A percentile compares a stretch with the other conserved stretches of the same genome.
Conservation (phyloP, 2,888 invertebrate genomes). For the Incurvaria masculella region DNA sequence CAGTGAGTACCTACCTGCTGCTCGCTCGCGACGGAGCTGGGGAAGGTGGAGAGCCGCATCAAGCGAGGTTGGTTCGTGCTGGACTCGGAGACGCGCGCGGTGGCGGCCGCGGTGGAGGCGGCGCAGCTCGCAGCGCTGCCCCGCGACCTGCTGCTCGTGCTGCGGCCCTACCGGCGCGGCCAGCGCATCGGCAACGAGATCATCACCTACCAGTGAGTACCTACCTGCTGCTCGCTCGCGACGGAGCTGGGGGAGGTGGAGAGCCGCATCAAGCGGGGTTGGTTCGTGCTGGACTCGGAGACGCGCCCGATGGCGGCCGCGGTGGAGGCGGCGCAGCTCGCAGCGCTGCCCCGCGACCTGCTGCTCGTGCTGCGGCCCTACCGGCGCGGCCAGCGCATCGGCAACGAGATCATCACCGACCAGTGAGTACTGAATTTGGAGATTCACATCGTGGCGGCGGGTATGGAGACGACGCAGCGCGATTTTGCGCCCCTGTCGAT, state of each 20-base stretch:
- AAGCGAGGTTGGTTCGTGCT: conserved; percentile 93
- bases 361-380: conserved; percentile 85
- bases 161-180: conserved; percentile 77
- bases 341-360: conserved; percentile 78
- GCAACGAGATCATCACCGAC: conserved; percentile 76
- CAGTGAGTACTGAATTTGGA: conserved; percentile 75
- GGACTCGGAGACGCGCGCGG: conserved; percentile 92
- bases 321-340: conserved; percentile 89
- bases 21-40: too few relatives aligned
- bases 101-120: conserved; percentile 91
- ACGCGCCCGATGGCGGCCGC: conserved; percentile 92
- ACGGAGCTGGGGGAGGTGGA: conserved; percentile 91
- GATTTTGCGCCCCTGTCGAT: too few relatives aligned
- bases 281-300: conserved; percentile 94
- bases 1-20: conserved; percentile 60
- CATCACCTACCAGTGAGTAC: conserved; percentile 74
- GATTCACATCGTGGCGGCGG: too few relatives aligned
- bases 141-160: conserved; percentile 79
- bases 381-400: conserved; percentile 74
- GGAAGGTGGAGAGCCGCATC: conserved; percentile 90
- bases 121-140: conserved; percentile 84
- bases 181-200: conserved; percentile 79
- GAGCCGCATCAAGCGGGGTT: conserved; percentile 88
- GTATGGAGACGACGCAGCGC: too few relatives aligned
- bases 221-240: too few relatives aligned